Evolutionary conservation across 2,797 vertebrate species (phyloP).

Genomic region (Sorex maritimensis): DNA sequence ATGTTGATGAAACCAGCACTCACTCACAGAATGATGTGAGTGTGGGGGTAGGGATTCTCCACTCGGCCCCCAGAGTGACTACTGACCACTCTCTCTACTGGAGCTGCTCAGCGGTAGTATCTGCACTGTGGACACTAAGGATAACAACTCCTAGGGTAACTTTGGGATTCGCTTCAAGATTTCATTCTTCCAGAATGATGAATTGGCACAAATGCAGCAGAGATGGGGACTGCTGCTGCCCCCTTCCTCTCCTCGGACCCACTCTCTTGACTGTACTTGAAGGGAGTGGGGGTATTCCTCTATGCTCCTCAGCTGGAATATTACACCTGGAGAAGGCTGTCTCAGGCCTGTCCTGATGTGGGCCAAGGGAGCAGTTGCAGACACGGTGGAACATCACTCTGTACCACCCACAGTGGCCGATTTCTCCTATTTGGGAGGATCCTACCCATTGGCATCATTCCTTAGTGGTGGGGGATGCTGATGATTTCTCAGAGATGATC

Average conservation of each 20-base stretch:
- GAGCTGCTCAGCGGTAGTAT: not conserved
- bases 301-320: not conserved
- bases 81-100: not conserved
- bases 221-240: not conserved
- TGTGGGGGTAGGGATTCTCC: not conserved
- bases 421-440: not conserved
- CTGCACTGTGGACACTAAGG: conserved; percentile 86
- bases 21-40: not conserved
- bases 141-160: conserved; percentile 85
- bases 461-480: not conserved
- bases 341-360: not conserved
- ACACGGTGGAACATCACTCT: not conserved
- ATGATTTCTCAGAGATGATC: not conserved
- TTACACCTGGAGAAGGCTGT: not conserved
- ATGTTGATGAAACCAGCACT: conserved; percentile 58
- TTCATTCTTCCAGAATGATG: not conserved
- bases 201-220: conserved; percentile 82
- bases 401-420: not conserved
- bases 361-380: not conserved
- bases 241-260: conserved; percentile 75
- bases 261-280: fast-evolving
- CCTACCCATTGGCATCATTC: not conserved
- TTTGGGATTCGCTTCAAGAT: conserved; percentile 72
- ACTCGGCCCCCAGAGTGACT: conserved; percentile 70
- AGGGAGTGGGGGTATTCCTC: not conserved